phyloP scores from a whole-genome alignment of 2,797 vertebrate genomes.

The Arrhamphus sclerolepis region DNA sequence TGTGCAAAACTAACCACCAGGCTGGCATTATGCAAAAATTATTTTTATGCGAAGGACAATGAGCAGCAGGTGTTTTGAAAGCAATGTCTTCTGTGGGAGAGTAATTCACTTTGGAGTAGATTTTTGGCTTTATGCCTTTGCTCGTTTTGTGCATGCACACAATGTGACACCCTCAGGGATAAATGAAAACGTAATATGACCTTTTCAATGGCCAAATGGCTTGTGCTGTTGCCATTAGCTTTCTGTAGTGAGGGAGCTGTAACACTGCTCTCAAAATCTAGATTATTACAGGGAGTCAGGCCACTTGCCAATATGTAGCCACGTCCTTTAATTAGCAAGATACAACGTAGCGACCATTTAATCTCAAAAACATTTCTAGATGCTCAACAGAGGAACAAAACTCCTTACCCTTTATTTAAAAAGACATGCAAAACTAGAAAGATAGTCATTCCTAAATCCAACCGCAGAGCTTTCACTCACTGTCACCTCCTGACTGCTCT shows the following conservation, averaged over 20 bases:
- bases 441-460: background rate
- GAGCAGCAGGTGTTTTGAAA: background rate
- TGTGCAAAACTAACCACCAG: too few species aligned
- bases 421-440: background rate
- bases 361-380: conserved; percentile 18
- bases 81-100: too few species aligned
- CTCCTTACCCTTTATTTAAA: too few species aligned
- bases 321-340: conserved; percentile 16
- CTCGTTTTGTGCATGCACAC: too few species aligned
- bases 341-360: conserved; percentile 18
- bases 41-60: background rate
- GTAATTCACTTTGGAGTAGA: too few species aligned
- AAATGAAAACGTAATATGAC: background rate
- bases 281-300: conserved; percentile 19
- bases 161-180: too few species aligned
- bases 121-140: too few species aligned
- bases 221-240: conserved; percentile 1
- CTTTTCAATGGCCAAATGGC: background rate
- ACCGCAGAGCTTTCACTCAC: conserved; percentile 5
- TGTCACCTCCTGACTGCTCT: conserved; percentile 1
- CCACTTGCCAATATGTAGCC: conserved; percentile 14
- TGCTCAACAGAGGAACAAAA: background rate
- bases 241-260: background rate
- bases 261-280: conserved; percentile 16
- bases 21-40: background rate